phyloP scores from a whole-genome alignment of 1,140 invertebrate species.

The Argopecten irradians region DNA sequence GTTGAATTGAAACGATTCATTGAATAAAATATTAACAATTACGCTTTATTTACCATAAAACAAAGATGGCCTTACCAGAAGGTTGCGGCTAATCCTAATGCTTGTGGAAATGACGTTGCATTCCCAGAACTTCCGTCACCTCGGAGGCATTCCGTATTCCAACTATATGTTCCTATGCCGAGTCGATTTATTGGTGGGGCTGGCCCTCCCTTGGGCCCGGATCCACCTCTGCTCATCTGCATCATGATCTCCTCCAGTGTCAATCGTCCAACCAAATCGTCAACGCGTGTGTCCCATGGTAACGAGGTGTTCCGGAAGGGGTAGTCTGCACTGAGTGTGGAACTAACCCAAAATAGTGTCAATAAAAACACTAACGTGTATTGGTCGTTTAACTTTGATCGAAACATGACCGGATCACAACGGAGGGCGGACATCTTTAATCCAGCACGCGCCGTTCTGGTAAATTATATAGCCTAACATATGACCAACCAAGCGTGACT shows the following conservation, averaged over 20 bases:
- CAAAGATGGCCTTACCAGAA: slow-evolving; percentile 64
- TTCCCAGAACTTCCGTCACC: slow-evolving; percentile 66
- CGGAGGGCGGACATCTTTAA: neutral
- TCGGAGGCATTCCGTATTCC: slow-evolving; percentile 73
- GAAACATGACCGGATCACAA: neutral
- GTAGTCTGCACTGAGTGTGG: slow-evolving; percentile 27
- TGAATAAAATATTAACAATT: neutral
- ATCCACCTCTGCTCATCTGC: slow-evolving; percentile 72
- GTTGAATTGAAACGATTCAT: neutral
- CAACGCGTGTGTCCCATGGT: slow-evolving; percentile 63
- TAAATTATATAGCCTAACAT: neutral
- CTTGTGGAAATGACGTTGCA: slow-evolving; percentile 72
- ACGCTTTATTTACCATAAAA: neutral
- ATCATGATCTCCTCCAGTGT: slow-evolving; percentile 68
- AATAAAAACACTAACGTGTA: neutral
- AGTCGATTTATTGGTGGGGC: slow-evolving; percentile 68
- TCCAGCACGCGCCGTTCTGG: neutral
- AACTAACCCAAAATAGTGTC: neutral
- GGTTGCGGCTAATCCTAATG: slow-evolving; percentile 70
- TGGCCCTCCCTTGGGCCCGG: slow-evolving; percentile 61
- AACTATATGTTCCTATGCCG: slow-evolving; percentile 70
- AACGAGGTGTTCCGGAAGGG: slow-evolving; percentile 66
- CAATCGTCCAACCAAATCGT: slow-evolving; percentile 68
- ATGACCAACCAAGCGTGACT: neutral
- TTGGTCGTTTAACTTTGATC: no score